Evolutionary conservation across 2,888 invertebrate genomes (phyloP), one percentile per base, ranked within the genome.

Genomic region (Noctua comes): DNA sequence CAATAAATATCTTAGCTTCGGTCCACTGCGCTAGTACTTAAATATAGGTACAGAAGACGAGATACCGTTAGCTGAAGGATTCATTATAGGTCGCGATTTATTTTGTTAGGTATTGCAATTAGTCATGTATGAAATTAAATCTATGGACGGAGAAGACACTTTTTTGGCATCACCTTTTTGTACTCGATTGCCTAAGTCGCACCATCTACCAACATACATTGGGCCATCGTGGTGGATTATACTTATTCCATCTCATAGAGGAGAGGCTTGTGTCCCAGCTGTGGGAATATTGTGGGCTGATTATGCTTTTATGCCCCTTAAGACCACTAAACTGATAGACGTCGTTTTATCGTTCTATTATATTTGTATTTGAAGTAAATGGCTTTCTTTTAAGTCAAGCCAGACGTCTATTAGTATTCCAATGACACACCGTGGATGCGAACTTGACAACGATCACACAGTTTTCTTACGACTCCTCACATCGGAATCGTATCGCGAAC

Each of bases 31-130:
- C 90, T 92, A 91, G 92, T 91, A 92, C 92, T 91, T 93, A 93
- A 93, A 93, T 92, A 91, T 91, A 92, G 89, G 90, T 86, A 91
- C 90, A 90, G 89, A 90, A 92, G 88, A 89, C 88, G 88, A 89
- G 87, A 93, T 92, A 91, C 95, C 93, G 95, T 94, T 95, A 93
- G 87, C 83, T 82, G 84, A 83, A 87, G 86, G 64, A 75, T 31
- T 89, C 93, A 91, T 93, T 77, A 54, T 54, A 91, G 90, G 92
- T 91, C 46, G 73, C 87, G 88, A 90, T 73, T 73, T 59, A 11
- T 62, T 64, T 51, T 51, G 16, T 24, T n/a, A 40, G 16, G 59
- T 46, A 13, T 77, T 51, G 48, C 3, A 36, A 66, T 46, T 11
- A n/a, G 31, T 66, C 24, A 59, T 59, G 31, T 2, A 46, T 2